Evolutionary conservation across 2,797 vertebrate species (phyloP).

Genomic region (Pseudochaenichthys georgianus): DNA sequence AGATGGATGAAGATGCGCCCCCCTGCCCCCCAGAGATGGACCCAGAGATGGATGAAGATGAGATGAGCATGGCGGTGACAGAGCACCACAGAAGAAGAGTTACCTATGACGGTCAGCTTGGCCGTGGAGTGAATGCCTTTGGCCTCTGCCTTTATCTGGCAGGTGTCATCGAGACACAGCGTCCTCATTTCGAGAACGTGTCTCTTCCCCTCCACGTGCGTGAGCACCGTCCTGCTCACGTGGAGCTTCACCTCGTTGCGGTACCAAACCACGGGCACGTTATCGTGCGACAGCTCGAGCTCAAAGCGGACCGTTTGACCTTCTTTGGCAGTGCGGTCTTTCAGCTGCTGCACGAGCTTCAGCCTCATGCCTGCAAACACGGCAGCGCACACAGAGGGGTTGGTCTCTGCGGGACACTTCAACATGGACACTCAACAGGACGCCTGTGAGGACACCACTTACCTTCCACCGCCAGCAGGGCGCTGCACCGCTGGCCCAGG

Average conservation of each 20-base stretch:
- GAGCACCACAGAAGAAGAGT: constrained; percentile 24
- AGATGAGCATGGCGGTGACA: no score
- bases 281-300: constrained; percentile 93
- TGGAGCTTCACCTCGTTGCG: constrained; percentile 96
- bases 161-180: constrained; percentile 94
- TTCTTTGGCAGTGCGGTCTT: constrained; percentile 95
- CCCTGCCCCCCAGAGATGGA: not conserved
- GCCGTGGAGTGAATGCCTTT: constrained; percentile 90
- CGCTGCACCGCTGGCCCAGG: constrained; percentile 89
- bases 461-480: constrained; percentile 94
- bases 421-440: constrained; percentile 40
- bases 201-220: constrained; percentile 90
- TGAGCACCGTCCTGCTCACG: constrained; percentile 91
- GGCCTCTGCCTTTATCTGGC: constrained; percentile 95
- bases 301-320: constrained; percentile 92
- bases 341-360: constrained; percentile 90
- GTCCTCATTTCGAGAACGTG: constrained; percentile 94
- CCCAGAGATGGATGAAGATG: not conserved
- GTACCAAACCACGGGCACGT: constrained; percentile 93
- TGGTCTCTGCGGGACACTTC: constrained; percentile 8
- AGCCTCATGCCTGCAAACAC: constrained; percentile 92
- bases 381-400: constrained; percentile 62
- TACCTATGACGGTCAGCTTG: constrained; percentile 96
- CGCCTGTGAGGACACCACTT: constrained; percentile 66
- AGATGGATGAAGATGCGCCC: no score